Percentiles rank a stretch among this genome's conserved stretches.
These are phyloP conservation scores for Drosophila mayri DNA, from an alignment of 1,140 invertebrate genomes.

Conservation along the genomic window DNA sequence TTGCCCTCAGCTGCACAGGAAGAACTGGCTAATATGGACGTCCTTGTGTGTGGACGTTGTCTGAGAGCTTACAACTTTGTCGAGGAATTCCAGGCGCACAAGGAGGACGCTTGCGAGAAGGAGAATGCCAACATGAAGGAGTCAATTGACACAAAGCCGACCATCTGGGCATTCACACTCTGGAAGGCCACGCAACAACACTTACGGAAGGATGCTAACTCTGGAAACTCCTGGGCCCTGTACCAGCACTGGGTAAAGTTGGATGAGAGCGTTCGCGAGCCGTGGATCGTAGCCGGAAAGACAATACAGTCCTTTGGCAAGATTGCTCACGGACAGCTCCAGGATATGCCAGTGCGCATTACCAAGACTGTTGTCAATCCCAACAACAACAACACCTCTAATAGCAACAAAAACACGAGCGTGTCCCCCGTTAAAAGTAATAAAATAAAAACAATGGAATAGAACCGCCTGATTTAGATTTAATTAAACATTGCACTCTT, in stretches of 20 bases:
- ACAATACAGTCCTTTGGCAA: slow-evolving; percentile 89
- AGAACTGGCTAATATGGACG: slow-evolving; percentile 90
- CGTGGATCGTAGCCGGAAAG: slow-evolving; percentile 92
- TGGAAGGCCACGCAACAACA: slow-evolving; percentile 89
- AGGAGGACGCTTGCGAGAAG: slow-evolving; percentile 87
- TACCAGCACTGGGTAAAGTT: slow-evolving; percentile 94
- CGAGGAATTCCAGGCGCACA: slow-evolving; percentile 91
- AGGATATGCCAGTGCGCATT: slow-evolving; percentile 85
- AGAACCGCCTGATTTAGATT: not conserved
- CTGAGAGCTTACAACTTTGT: slow-evolving; percentile 92
- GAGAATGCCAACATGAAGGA: slow-evolving; percentile 87
- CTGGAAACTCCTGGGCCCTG: slow-evolving; percentile 89
- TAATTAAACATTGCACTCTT: slow-evolving; percentile 8
- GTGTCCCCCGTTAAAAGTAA: slow-evolving; percentile 66
- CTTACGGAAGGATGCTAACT: slow-evolving; percentile 85
- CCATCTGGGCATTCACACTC: slow-evolving; percentile 93
- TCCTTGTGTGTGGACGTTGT: slow-evolving; percentile 92
- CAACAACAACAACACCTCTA: slow-evolving; percentile 62
- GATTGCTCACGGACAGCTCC: slow-evolving; percentile 85
- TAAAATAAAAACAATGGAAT: not conserved
- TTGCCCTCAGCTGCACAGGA: slow-evolving; percentile 88
- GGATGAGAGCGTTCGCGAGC: slow-evolving; percentile 88
- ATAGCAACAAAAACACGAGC: slow-evolving; percentile 64
- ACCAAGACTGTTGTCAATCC: slow-evolving; percentile 84
- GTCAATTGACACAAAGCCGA: slow-evolving; percentile 90